A percentile compares a stretch with the other conserved stretches of the same genome.
Conservation (phyloP, 2,888 invertebrate species). For the Glyphotaelius pellucidus region DNA sequence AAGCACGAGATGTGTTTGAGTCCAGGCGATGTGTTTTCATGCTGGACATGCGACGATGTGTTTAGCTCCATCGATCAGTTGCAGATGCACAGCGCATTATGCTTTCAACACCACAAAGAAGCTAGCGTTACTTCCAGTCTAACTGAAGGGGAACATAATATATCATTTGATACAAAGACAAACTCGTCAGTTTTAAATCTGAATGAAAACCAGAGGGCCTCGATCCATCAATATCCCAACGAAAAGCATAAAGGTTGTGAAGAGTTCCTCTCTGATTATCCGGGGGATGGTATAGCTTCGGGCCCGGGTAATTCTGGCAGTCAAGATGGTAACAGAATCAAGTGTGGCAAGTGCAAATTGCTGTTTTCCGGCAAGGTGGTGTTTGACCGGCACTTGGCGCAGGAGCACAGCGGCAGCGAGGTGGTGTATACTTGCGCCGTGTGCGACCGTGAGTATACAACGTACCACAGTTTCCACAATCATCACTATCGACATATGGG, state of each 20-base stretch:
- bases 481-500: constrained; percentile 45
- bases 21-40: neutral
- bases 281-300: neutral
- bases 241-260: neutral
- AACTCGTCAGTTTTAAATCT: neutral
- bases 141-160: neutral
- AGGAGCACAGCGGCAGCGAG: neutral
- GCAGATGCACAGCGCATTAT: neutral
- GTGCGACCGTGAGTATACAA: constrained; percentile 25
- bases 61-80: constrained; percentile 14
- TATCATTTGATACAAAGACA: neutral
- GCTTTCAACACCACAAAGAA: neutral
- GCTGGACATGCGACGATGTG: neutral
- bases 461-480: constrained; percentile 25
- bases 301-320: neutral
- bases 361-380: neutral
- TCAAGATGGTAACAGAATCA: neutral
- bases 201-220: neutral
- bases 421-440: constrained; percentile 29
- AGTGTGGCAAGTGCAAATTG: constrained; percentile 17
- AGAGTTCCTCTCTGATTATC: neutral
- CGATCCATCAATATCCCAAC: neutral
- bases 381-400: neutral
- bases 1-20: constrained; percentile 8
- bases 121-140: neutral